These are phyloP conservation scores for Plodia interpunctella DNA, from an alignment of 1,140 invertebrate species.

Conservation along the genomic window DNA sequence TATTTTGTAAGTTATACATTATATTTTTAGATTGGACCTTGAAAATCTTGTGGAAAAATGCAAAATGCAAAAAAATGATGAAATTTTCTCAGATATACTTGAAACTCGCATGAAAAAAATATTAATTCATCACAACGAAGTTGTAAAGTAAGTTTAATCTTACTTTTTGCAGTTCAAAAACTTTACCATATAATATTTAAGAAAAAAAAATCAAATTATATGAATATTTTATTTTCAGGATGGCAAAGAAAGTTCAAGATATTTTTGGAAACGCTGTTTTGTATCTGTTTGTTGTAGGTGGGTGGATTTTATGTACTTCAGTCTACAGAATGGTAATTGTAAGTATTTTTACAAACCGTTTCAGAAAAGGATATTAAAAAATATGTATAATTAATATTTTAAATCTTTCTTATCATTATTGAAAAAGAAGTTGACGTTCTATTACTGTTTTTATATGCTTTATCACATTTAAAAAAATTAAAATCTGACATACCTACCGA, in stretches of 20 bases:
- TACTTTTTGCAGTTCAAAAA: slow-evolving; percentile 9
- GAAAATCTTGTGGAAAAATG: slow-evolving; percentile 32
- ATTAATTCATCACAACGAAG: slow-evolving; percentile 44
- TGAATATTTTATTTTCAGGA: slow-evolving; percentile 27
- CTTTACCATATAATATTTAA: no score
- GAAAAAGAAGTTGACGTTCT: no score
- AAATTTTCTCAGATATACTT: slow-evolving; percentile 16
- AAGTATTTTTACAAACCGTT: slow-evolving; percentile 19
- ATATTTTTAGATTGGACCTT: slow-evolving; percentile 34
- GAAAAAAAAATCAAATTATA: not conserved
- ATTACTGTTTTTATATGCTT: no score
- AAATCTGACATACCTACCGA: no score
- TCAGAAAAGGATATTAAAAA: not conserved
- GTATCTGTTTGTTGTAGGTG: slow-evolving; percentile 46
- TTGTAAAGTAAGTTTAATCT: slow-evolving; percentile 38
- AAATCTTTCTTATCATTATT: not conserved
- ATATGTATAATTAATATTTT: no score
- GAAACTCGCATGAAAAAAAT: slow-evolving; percentile 37
- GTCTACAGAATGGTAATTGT: slow-evolving; percentile 49
- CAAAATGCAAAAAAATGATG: slow-evolving; percentile 26
- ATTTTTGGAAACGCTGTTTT: slow-evolving; percentile 41
- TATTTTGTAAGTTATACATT: not conserved
- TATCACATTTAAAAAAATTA: no score
- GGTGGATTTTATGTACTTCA: slow-evolving; percentile 53
- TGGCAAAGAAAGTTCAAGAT: slow-evolving; percentile 37